Percentiles rank a stretch among this genome's conserved stretches.
phyloP scores from a whole-genome alignment of 2,888 invertebrate species.

The Noctua comes region DNA sequence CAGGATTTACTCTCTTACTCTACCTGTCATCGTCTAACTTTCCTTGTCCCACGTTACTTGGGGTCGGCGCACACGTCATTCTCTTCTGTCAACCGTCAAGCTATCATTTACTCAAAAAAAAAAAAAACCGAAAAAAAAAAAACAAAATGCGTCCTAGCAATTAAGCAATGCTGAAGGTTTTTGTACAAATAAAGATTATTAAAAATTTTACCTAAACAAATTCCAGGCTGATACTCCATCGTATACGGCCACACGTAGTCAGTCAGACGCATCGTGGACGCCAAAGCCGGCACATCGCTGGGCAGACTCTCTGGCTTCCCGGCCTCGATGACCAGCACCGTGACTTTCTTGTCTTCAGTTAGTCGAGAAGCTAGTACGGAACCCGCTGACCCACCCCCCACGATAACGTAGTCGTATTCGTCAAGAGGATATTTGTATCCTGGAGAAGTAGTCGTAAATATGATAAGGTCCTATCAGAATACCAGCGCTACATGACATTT shows the following conservation, averaged over 20 bases:
- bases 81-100: no score
- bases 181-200: not conserved
- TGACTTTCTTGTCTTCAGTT: constrained; percentile 90
- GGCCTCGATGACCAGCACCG: constrained; percentile 92
- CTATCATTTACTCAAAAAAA: no score
- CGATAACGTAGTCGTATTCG: constrained; percentile 92
- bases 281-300: constrained; percentile 90
- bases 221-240: constrained; percentile 90
- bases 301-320: constrained; percentile 87
- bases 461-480: not conserved
- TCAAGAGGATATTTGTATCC: constrained; percentile 78
- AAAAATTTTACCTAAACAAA: constrained; percentile 85
- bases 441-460: constrained; percentile 61
- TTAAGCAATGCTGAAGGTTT: not conserved
- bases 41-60: no score
- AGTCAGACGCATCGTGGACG: constrained; percentile 90
- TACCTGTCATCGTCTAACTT: no score
- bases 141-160: not conserved
- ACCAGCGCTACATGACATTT: not conserved
- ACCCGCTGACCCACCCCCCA: constrained; percentile 93
- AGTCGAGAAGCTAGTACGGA: constrained; percentile 93
- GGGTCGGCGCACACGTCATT: no score
- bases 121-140: no score
- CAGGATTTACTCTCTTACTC: no score
- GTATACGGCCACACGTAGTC: constrained; percentile 92